Base-by-base conservation (phyloP, 1,140 invertebrate genomes). In the Penaeus indicus region DNA sequence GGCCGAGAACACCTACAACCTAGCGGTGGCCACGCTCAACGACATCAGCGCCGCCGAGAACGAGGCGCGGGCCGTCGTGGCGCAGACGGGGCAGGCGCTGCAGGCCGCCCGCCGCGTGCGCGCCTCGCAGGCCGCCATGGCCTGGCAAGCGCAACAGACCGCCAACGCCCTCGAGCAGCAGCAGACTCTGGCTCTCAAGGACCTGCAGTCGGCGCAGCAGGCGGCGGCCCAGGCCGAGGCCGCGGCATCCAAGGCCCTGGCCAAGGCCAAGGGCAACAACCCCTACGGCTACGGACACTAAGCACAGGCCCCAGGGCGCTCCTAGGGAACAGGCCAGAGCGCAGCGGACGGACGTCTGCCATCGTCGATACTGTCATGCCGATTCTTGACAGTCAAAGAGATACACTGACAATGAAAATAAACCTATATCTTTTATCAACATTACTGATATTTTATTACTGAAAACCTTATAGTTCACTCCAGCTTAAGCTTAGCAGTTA, bases 41-140 rank as follows among this genome's bases (percentile, higher is more conserved):
- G 80, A 86, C 27, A 18, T 89, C 90, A n/a, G 89, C 84, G 61
- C 91, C 90, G 84, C 90, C 82, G 19, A 80, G 83, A 42, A 90
- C 88, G 1, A 85, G 90, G 32, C 89, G 18, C 27, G 54, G 19
- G 60, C 60, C 42, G 82, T 75, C 18, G 72, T 75, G 21, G 72
- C 72, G 21, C 72, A 75, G 72, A 38, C 72, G 25, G 27, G 25
- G 25, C 21, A 38, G 25, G 72, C 72, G 16, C 72, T 75, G n/a
- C 72, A 75, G 72, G 72, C 72, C 72, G 72, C 72, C 21, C 72
- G 27, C 5, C 27, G 8, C 21, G 72, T 75, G 25, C 72, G 42
- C 27, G 72, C 27, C 22, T 32, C 27, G n/a, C 72, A 75, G 72
- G 22, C 72, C 10, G 72, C 72, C 72, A 75, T 75, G 72, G 72